Conservation (phyloP, 1,140 invertebrate genomes). For the fruit fly (Drosophila melanogaster) region DNA sequence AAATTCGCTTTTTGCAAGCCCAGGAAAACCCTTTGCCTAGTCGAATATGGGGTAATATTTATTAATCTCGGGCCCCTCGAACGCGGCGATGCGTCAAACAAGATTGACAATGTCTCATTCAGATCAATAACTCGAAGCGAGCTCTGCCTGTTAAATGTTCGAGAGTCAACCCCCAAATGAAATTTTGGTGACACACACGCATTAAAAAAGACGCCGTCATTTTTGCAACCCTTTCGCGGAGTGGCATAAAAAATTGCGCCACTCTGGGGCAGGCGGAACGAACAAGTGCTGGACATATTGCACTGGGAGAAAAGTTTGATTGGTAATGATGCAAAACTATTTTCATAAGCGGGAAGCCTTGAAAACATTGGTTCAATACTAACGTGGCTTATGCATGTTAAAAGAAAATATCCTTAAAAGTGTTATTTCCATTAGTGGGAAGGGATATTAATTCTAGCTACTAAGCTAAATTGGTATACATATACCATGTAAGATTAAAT, state of each 20-base stretch:
- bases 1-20: constrained; percentile 68
- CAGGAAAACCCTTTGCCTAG: constrained; percentile 38
- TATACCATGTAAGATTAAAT: too few species aligned
- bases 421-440: too few species aligned
- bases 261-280: constrained; percentile 75
- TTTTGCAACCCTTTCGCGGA: constrained; percentile 75
- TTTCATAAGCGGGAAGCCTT: too few species aligned
- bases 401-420: background rate
- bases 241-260: constrained; percentile 71
- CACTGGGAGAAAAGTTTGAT: background rate
- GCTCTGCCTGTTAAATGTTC: constrained; percentile 25
- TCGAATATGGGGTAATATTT: constrained; percentile 63
- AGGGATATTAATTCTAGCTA: too few species aligned
- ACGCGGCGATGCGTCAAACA: constrained; percentile 67
- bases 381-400: too few species aligned
- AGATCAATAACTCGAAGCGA: constrained; percentile 64
- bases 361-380: too few species aligned
- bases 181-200: constrained; percentile 66
- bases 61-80: constrained; percentile 56
- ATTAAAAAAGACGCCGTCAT: constrained; percentile 47
- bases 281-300: constrained; percentile 56
- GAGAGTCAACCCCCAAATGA: constrained; percentile 45
- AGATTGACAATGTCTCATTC: constrained; percentile 75
- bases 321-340: background rate
- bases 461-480: too few species aligned